Evolutionary conservation across 2,888 invertebrate genomes (phyloP).

Genomic region (Hecatera dysodea): DNA sequence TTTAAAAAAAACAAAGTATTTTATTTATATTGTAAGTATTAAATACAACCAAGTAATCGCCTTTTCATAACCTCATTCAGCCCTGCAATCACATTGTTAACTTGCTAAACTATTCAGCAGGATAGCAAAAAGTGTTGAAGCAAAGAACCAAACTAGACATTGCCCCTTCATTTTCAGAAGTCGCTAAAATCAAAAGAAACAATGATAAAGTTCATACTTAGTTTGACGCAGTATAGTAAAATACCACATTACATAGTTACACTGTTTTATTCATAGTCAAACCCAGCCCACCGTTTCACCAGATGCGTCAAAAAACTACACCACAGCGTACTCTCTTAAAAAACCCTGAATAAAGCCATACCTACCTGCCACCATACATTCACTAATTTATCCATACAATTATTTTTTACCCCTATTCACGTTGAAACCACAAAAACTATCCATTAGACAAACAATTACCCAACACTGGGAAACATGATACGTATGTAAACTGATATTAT

Average conservation of each 20-base stretch:
- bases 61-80: no score
- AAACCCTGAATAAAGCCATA: constrained; percentile 2
- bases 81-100: no score
- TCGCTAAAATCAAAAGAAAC: not conserved
- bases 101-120: no score
- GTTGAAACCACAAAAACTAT: constrained; percentile 54
- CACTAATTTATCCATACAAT: constrained; percentile 41
- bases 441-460: constrained; percentile 42
- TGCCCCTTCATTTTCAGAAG: no score
- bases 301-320: not conserved
- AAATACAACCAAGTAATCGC: no score
- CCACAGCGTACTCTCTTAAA: not conserved
- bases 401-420: constrained; percentile 50
- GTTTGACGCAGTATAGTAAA: no score
- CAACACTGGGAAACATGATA: constrained; percentile 56
- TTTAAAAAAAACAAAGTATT: no score
- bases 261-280: not conserved
- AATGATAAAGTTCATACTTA: not conserved
- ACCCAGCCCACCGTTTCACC: not conserved
- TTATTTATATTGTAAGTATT: no score
- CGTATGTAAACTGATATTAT: constrained; percentile 69
- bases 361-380: constrained; percentile 44
- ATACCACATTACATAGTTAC: no score
- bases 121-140: no score
- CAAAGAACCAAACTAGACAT: no score